Evolutionary conservation across 2,888 invertebrate species (phyloP), one percentile per base, ranked within the genome.

Genomic region (Cephus pygmeus): DNA sequence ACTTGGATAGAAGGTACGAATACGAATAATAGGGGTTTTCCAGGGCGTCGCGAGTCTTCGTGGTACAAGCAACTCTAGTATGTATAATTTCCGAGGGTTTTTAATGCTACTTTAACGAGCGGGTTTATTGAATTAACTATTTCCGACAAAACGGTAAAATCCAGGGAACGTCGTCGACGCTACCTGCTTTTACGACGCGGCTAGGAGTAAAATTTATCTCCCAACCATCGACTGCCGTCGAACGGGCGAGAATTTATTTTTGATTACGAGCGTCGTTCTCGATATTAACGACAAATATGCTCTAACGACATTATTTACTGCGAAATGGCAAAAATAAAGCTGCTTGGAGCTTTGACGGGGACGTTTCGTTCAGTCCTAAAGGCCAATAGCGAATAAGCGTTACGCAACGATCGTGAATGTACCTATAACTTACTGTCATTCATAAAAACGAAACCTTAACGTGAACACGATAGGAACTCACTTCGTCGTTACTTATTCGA

Each of bases 81-180:
- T n/a, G 36, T 75, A 76, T 73, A 69, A 76, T 76, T 81, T 36
- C 73, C 33, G 69, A 40, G 71, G 71, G 69, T 79, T 81, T 83
- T 82, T 77, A 81, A 83, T 73, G 82, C 73, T 74, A 40, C 69
- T 80, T 82, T 78, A 81, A 83, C 80, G 80, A 78, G 73, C 68
- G 76, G 78, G 75, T 81, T 79, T 76, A 79, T 79, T 69, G 76
- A 81, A 82, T 82, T 80, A 83, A 81, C 78, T 76, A 80, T 82
- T 82, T 81, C 81, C 81, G 78, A 79, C 78, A 71, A 78, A 78
- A 76, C 82, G 79, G 79, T 82, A 82, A 83, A 83, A 81, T 82
- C 80, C 75, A 69, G 73, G 15, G 56, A 56, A 56, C 56, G 9
- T 56, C 23, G 56, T 56, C 23, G 56, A 56, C 56, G 9, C 56